phyloP scores from a whole-genome alignment of 2,888 invertebrate species.

The Macropis europaea region DNA sequence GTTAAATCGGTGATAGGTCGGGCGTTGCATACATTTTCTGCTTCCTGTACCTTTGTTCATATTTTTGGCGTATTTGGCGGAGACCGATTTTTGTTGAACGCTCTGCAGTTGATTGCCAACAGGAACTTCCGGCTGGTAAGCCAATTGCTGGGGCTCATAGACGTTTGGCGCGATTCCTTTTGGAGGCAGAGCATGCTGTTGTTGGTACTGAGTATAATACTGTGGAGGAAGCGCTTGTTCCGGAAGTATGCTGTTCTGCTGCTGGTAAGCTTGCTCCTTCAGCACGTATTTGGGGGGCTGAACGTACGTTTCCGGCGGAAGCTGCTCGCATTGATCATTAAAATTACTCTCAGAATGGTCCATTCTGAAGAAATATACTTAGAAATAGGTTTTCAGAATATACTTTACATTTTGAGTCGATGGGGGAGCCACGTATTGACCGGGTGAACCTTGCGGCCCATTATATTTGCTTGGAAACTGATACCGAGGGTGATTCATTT shows the following conservation, averaged over 20 bases:
- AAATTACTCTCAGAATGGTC: too few relatives aligned
- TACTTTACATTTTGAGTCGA: slow-evolving; percentile 53
- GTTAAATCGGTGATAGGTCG: too few relatives aligned
- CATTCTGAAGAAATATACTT: too few relatives aligned
- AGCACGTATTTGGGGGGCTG: slow-evolving; percentile 61
- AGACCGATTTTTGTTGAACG: slow-evolving; percentile 67
- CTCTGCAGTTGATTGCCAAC: slow-evolving; percentile 73
- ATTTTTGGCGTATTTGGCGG: slow-evolving; percentile 67
- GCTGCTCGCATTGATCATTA: slow-evolving; percentile 21
- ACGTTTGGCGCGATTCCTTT: slow-evolving; percentile 43
- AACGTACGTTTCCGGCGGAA: slow-evolving; percentile 60
- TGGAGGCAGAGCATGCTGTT: slow-evolving; percentile 50
- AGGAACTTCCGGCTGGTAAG: slow-evolving; percentile 70
- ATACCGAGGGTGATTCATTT: slow-evolving; percentile 63
- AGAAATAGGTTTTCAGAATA: not conserved
- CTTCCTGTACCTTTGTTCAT: slow-evolving; percentile 62
- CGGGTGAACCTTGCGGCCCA: slow-evolving; percentile 25
- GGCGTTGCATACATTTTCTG: too few relatives aligned
- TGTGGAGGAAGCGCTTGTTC: slow-evolving; percentile 52
- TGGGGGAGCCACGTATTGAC: slow-evolving; percentile 42
- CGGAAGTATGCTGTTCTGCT: slow-evolving; percentile 40
- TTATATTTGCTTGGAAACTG: slow-evolving; percentile 56
- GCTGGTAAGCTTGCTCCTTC: slow-evolving; percentile 63
- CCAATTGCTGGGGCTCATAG: slow-evolving; percentile 59
- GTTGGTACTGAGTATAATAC: slow-evolving; percentile 61